These are phyloP conservation scores for Mercenaria mercenaria DNA, from an alignment of 1,140 invertebrate genomes.

Conservation along the genomic window DNA sequence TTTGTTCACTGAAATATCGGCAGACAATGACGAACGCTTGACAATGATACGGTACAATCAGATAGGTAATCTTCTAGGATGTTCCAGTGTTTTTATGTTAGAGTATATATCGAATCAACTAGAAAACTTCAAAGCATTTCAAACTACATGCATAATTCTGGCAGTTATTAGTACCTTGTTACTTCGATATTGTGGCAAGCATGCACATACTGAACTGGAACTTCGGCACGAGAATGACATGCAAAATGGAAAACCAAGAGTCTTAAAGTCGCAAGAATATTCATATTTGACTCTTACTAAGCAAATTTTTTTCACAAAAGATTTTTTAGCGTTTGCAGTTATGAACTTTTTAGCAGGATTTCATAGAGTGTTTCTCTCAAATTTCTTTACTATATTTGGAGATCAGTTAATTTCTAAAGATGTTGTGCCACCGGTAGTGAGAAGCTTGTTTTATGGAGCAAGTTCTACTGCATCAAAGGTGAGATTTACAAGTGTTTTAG, in stretches of 20 bases:
- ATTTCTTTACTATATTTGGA: constrained; percentile 78
- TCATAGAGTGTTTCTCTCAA: constrained; percentile 74
- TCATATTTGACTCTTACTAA: constrained; percentile 70
- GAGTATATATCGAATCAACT: constrained; percentile 78
- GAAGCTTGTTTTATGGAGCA: constrained; percentile 76
- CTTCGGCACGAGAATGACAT: constrained; percentile 48
- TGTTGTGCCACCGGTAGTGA: constrained; percentile 58
- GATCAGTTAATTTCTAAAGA: constrained; percentile 72
- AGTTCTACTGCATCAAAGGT: constrained; percentile 3
- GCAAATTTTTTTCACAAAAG: constrained; percentile 74
- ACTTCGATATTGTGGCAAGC: constrained; percentile 77
- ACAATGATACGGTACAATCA: constrained; percentile 82
- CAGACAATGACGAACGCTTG: constrained; percentile 80
- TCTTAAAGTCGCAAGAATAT: constrained; percentile 50
- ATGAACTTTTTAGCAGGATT: constrained; percentile 80
- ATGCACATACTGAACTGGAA: constrained; percentile 81
- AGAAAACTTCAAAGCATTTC: constrained; percentile 83
- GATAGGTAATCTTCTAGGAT: constrained; percentile 80
- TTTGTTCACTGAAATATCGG: constrained; percentile 85
- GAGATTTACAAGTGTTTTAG: not conserved
- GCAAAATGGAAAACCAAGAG: not conserved
- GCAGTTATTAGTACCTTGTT: constrained; percentile 77
- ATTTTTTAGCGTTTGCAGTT: constrained; percentile 79
- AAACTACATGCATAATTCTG: constrained; percentile 75
- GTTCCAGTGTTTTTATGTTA: constrained; percentile 72